Evolutionary conservation across 2,797 vertebrate genomes (phyloP), one percentile per base, ranked within the genome.

Genomic region (Argyrosomus regius): DNA sequence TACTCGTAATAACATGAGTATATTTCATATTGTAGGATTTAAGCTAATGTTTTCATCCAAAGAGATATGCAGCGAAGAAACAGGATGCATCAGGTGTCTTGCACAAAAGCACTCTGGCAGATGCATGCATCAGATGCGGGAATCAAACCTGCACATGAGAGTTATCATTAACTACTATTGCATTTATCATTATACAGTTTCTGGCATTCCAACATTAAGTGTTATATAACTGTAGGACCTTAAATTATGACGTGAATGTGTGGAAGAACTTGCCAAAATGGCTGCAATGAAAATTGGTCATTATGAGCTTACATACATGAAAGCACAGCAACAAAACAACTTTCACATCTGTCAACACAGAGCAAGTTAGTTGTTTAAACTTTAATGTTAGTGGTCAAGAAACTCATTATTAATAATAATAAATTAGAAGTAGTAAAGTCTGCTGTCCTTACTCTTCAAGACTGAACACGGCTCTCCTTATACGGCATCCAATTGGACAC

Each of bases 391-490:
- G 24, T 3, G 41, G 5, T 57, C 17, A 56, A 56, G 4, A 53
- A 53, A 18, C 48, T 50, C 14, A 35, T 14, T 0, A 45, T 71
- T 66, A 17, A 4, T 13, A 71, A 14, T 6, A 49, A 43, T 1
- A 41, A 43, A 24, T 13, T 43, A 57, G 57, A 60, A 24, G 57
- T 6, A 16, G 4, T 57, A 20, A 78, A 69, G 49, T 53, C 6
- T 52, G 24, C 18, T 6, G 16, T 82, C 53, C 75, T 85, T 75
- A 85, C 58, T 80, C 68, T 22, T 80, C 65, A 18, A 28, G 59
- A 41, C 45, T 59, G 61, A 56, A 3, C 72, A 4, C 28, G 0
- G 54, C 48, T 66, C 61, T 85, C 83, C 88, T 87, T 82, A 75
- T 57, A 77, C 83, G 62, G 66, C 52, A 2, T 75, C 80, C 63